Conservation (phyloP, 2,113 vertebrate species). For the Pantherophis guttatus region DNA sequence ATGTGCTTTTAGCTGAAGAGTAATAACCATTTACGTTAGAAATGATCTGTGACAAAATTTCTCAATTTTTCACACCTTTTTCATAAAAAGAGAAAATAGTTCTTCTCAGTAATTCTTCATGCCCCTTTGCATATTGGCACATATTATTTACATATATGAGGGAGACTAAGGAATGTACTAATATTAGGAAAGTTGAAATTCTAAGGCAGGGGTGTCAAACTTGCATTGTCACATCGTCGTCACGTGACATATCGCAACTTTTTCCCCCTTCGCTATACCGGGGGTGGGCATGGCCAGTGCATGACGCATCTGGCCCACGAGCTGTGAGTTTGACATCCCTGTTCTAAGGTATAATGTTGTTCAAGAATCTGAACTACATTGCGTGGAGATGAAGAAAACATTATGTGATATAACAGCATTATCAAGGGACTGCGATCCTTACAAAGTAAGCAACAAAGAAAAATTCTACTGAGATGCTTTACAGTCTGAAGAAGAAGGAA, state of each 20-base stretch:
- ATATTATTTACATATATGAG: neutral
- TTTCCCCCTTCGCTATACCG: too few species aligned
- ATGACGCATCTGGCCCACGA: too few species aligned
- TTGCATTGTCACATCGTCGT: fast-evolving
- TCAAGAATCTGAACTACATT: neutral
- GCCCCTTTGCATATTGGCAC: neutral
- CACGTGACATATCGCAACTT: too few species aligned
- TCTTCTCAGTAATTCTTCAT: neutral
- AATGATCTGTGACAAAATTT: neutral
- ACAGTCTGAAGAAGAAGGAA: neutral
- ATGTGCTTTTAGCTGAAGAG: neutral
- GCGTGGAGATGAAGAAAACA: neutral
- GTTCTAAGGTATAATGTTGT: neutral
- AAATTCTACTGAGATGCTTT: neutral
- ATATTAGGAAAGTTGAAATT: neutral
- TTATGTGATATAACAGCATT: neutral
- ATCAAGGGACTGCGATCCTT: neutral
- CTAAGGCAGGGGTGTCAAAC: neutral
- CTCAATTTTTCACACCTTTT: neutral
- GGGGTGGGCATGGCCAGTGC: too few species aligned
- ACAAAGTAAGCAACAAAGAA: neutral
- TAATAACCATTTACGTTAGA: neutral
- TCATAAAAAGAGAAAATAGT: neutral
- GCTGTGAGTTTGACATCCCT: too few species aligned
- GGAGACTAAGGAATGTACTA: neutral